Evolutionary conservation across 2,113 vertebrate genomes (phyloP).

Genomic region (Pholis gunnellus): DNA sequence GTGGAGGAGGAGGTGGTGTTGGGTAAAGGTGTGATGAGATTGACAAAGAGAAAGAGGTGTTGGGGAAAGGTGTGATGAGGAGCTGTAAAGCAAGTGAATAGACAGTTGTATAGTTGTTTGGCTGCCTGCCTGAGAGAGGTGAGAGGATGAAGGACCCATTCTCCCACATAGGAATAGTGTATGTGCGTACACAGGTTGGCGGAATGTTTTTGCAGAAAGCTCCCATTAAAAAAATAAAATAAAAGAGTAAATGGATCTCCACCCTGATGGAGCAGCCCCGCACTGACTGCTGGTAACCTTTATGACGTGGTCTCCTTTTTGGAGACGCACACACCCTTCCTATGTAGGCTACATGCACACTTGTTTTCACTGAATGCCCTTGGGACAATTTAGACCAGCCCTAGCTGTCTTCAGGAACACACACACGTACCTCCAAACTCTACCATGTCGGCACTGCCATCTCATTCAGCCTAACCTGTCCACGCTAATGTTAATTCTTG

Average conservation of each 20-base stretch:
- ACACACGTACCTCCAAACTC: not conserved
- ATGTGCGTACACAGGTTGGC: not conserved
- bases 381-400: slow-evolving; percentile 29
- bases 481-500: not conserved
- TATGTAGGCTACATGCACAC: slow-evolving; percentile 2
- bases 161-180: not conserved
- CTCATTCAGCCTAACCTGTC: not conserved
- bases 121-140: slow-evolving; percentile 48
- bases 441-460: not conserved
- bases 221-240: not conserved
- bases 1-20: not conserved
- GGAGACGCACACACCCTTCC: not conserved
- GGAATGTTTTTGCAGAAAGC: slow-evolving; percentile 28
- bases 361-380: not conserved
- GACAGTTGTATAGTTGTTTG: slow-evolving; percentile 47
- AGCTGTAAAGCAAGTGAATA: slow-evolving; percentile 21
- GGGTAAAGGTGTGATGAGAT: not conserved
- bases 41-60: not conserved
- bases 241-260: slow-evolving; percentile 13
- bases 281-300: slow-evolving; percentile 28
- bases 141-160: slow-evolving; percentile 22
- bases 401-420: slow-evolving; percentile 34
- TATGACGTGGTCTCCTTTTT: slow-evolving; percentile 1
- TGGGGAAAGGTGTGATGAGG: not conserved
- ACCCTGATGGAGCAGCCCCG: slow-evolving; percentile 28